These are phyloP conservation scores for Stegastes partitus DNA, from an alignment of 2,113 vertebrate genomes.

Conservation along the genomic window DNA sequence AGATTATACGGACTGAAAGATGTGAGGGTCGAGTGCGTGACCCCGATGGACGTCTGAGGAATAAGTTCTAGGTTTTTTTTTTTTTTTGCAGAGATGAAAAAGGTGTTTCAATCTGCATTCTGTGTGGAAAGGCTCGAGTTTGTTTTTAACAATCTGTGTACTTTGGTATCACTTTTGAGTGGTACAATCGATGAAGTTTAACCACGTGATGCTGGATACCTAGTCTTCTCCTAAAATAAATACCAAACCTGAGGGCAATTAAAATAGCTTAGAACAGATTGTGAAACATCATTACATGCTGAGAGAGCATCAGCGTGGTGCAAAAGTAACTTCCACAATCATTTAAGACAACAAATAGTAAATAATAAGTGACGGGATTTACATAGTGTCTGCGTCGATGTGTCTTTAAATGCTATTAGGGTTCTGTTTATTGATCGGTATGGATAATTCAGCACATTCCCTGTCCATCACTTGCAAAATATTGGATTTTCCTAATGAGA, in stretches of 20 bases:
- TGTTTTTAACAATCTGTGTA: not conserved
- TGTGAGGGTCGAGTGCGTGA: not conserved
- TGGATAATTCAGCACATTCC: conserved; percentile 23
- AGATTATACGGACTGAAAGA: not conserved
- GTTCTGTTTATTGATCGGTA: conserved; percentile 1
- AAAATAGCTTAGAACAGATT: not conserved
- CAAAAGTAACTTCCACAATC: not conserved
- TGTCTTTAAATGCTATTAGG: not conserved
- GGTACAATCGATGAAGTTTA: too few relatives aligned
- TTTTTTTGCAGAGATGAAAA: not conserved
- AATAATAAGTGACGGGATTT: not conserved
- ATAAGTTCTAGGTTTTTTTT: not conserved
- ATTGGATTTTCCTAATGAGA: conserved; percentile 57
- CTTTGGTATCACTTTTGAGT: too few relatives aligned
- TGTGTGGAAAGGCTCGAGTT: not conserved
- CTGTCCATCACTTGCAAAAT: conserved; percentile 24
- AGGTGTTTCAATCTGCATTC: not conserved
- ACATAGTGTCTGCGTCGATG: not conserved
- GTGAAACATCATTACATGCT: not conserved
- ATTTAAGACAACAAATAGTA: not conserved
- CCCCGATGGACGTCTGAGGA: not conserved
- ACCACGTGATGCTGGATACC: too few relatives aligned
- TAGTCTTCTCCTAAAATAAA: not conserved
- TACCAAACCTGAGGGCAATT: not conserved
- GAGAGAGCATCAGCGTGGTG: not conserved